phyloP scores from a whole-genome alignment of 2,888 invertebrate genomes.

The Parnassius orleans region DNA sequence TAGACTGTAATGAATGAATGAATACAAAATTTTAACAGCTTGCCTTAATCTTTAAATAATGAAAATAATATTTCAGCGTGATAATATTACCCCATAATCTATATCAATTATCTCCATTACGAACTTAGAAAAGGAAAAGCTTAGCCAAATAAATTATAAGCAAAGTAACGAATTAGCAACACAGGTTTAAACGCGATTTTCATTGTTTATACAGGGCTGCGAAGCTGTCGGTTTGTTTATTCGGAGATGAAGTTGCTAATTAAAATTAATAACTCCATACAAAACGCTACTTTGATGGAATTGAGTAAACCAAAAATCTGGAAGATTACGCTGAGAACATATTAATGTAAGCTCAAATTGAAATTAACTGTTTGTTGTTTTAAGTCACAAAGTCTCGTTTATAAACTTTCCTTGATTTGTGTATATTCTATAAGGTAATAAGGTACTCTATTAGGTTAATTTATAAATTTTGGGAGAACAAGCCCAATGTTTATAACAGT shows the following conservation, averaged over 20 bases:
- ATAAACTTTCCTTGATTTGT: not conserved
- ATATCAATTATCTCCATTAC: slow-evolving; percentile 19
- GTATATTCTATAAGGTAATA: too few species aligned
- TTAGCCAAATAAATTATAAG: slow-evolving; percentile 16
- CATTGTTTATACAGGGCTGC: slow-evolving; percentile 3
- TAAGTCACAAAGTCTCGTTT: not conserved
- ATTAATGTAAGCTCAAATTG: slow-evolving; percentile 8
- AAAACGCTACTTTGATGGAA: slow-evolving; percentile 23
- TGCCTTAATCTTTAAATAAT: not conserved
- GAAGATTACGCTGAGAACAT: slow-evolving; percentile 14
- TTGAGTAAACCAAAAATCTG: slow-evolving; percentile 31
- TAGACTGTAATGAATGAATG: not conserved
- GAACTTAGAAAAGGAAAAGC: slow-evolving; percentile 12
- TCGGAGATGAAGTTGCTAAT: slow-evolving; percentile 21
- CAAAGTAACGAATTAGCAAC: slow-evolving; percentile 17
- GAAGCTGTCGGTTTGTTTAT: slow-evolving; percentile 16
- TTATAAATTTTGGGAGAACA: too few species aligned
- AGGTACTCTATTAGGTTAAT: too few species aligned
- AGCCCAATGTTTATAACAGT: too few species aligned
- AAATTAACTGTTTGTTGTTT: slow-evolving; percentile 18
- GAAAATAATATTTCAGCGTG: not conserved
- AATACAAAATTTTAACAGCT: not conserved
- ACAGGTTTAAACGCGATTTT: slow-evolving; percentile 12
- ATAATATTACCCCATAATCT: not conserved
- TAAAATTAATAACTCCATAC: slow-evolving; percentile 25